Base-by-base conservation (phyloP, 2,888 invertebrate genomes). In the Sarcophaga carnaria region DNA sequence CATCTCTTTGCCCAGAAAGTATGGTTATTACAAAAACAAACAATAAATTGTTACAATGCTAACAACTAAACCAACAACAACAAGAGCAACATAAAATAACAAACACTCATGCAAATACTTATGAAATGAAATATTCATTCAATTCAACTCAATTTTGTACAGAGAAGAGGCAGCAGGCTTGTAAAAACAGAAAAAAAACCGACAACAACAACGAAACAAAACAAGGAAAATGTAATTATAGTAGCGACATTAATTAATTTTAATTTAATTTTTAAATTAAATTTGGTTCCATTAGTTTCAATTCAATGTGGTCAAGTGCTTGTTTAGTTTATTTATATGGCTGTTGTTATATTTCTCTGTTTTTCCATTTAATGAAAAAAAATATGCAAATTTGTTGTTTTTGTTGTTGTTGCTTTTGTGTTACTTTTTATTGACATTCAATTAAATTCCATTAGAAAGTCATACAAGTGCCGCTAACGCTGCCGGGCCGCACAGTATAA, bases 201-300 rank as follows among this genome's bases (percentile, higher is more conserved):
- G 8, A 37, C 37, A 8, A 37, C 6, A 6, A 37, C 37, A 37
- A 37, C 37, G 3, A 37, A 10, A 37, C 12, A 59, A 76, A 76
- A 74, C 37, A 37, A 37, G 37, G 27, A 45, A 66, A 75, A 85
- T 80, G 76, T 85, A 85, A 85, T 80, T 85, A 80, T 76, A 45
- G 22, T 45, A 45, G 25, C 60, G 45, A 66, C 25, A 49, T 72
- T 83, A 49, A 78, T 67, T 83, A 69, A 62, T 17, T 78, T 66
- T 25, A 69, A 47, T 27, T 69, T 54, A 63, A 22, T 69, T 67
- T 72, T 60, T 72, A 8, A n/a, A 60, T 54, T 70, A 22, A n/a
- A 27, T 47, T 54, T 49, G 22, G 49, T 63, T 67, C 10, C 37
- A 4, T 59, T 71, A n/a, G 14, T 47, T 10, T 20, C 27, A 49